Percentiles rank a stretch among this genome's conserved stretches.
phyloP scores from a whole-genome alignment of 1,140 invertebrate species.

The Stegodyphus mimosarum region DNA sequence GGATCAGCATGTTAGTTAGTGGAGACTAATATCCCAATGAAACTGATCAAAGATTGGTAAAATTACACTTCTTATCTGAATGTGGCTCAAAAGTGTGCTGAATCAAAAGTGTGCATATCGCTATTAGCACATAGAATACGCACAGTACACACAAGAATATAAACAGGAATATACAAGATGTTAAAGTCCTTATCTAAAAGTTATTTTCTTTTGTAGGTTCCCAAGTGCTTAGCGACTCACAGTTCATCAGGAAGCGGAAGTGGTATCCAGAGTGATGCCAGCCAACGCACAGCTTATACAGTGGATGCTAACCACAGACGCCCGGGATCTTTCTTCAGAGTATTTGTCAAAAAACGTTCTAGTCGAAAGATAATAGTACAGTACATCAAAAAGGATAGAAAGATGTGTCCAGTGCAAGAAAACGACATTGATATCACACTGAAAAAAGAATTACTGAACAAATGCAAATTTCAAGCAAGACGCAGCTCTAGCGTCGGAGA shows the following conservation, averaged over 20 bases:
- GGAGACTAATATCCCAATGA: too few species aligned
- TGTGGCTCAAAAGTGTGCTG: too few species aligned
- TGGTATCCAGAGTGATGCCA: neutral
- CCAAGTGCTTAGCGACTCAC: slow-evolving; percentile 7
- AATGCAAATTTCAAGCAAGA: neutral
- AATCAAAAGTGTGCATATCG: too few species aligned
- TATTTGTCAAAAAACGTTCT: neutral
- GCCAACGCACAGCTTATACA: slow-evolving; percentile 10
- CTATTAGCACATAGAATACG: too few species aligned
- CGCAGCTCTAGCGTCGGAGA: neutral
- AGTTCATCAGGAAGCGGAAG: slow-evolving; percentile 23
- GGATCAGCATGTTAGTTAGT: too few species aligned
- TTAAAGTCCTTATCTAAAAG: too few species aligned
- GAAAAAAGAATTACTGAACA: too few species aligned
- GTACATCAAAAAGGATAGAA: slow-evolving; percentile 7
- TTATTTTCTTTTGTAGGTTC: neutral
- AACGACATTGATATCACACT: neutral
- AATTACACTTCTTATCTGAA: too few species aligned
- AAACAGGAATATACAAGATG: too few species aligned
- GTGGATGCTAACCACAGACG: slow-evolving; percentile 1
- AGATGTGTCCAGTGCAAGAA: too few species aligned
- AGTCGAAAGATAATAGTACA: neutral
- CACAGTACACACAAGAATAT: too few species aligned
- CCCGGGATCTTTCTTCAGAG: neutral
- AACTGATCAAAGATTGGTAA: too few species aligned